Percentiles rank a stretch among this genome's conserved stretches.
phyloP scores from a whole-genome alignment of 2,113 vertebrate genomes.

The Saimiri boliviensis region DNA sequence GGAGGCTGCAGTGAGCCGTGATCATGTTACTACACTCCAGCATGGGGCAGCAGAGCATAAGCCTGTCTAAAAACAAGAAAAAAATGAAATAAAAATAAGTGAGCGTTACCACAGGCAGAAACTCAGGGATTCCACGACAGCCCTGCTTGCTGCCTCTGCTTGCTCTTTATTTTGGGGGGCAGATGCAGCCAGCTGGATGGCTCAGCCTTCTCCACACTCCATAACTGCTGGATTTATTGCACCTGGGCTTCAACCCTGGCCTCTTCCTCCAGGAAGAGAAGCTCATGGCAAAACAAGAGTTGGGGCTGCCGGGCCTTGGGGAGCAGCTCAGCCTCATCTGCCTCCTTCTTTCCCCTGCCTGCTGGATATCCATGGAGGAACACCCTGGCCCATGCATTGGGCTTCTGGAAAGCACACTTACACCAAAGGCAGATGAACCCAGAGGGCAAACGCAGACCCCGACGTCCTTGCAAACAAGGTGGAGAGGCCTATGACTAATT shows the following conservation, averaged over 20 bases:
- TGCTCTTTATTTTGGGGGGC: neutral
- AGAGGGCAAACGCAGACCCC: neutral
- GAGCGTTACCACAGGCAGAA: neutral
- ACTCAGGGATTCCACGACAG: neutral
- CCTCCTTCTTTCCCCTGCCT: neutral
- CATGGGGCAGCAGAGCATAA: too few relatives aligned
- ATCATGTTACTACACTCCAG: too few relatives aligned
- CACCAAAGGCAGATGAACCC: neutral
- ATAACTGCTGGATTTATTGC: neutral
- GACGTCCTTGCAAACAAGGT: neutral
- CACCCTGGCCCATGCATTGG: rapidly evolving
- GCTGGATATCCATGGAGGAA: neutral
- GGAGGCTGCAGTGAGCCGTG: too few relatives aligned
- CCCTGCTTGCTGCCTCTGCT: neutral
- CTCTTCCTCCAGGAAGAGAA: neutral
- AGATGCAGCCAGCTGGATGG: neutral
- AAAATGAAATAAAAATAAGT: too few relatives aligned
- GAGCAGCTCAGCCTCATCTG: neutral
- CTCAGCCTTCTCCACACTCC: neutral
- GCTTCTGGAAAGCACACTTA: neutral
- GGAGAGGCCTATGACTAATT: neutral
- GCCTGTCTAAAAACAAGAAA: too few relatives aligned
- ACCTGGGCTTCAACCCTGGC: neutral
- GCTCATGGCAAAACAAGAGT: neutral
- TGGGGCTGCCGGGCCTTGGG: neutral